These are phyloP conservation scores for Solea solea DNA, from an alignment of 2,113 vertebrate species.

Conservation along the genomic window DNA sequence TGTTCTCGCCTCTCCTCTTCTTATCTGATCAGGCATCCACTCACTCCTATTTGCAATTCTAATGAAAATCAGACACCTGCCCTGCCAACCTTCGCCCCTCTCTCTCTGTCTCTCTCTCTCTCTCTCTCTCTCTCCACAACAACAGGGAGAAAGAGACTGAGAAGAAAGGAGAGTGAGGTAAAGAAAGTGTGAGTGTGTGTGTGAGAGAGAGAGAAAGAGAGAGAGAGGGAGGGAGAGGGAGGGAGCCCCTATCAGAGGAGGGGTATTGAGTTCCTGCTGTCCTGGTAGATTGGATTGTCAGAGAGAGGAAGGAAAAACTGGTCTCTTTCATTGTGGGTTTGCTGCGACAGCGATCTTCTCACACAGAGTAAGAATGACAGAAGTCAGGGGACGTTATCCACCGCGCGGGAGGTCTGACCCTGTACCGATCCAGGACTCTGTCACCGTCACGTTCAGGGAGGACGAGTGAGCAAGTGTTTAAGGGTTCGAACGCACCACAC, in stretches of 20 bases:
- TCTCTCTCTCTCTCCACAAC: conserved; percentile 46
- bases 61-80: conserved; percentile 95
- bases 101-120: conserved; percentile 48
- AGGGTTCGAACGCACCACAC: no score
- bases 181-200: conserved; percentile 38
- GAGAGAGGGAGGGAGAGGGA: conserved; percentile 54
- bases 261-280: conserved; percentile 82
- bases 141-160: conserved; percentile 47
- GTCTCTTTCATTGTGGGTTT: conserved; percentile 80
- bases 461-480: background rate
- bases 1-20: conserved; percentile 73
- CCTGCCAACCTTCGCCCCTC: conserved; percentile 82
- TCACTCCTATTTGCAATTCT: conserved; percentile 89
- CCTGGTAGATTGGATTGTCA: conserved; percentile 82
- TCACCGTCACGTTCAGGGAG: conserved; percentile 13
- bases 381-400: conserved; percentile 66
- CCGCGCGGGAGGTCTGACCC: conserved; percentile 65
- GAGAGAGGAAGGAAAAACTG: conserved; percentile 78
- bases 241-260: conserved; percentile 74
- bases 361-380: conserved; percentile 78
- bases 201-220: conserved; percentile 1
- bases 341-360: conserved; percentile 79
- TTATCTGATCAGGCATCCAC: conserved; percentile 88
- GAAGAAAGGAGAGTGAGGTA: conserved; percentile 49
- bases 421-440: conserved; percentile 36